These are phyloP conservation scores for Herpailurus yagouaroundi DNA, from an alignment of 2,113 vertebrate species.

Conservation along the genomic window DNA sequence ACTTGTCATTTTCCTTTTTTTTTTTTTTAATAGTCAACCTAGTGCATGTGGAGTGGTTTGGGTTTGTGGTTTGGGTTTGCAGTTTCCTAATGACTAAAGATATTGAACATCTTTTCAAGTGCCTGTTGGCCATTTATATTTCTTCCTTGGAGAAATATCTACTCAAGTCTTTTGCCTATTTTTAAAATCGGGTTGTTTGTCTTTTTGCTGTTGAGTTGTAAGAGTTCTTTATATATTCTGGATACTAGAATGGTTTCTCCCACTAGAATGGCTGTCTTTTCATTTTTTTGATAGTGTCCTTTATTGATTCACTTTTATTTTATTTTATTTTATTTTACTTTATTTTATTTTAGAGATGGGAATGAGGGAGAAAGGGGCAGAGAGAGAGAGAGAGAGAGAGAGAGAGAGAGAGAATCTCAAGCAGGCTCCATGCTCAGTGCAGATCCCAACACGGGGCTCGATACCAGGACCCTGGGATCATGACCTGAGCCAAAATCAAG, in stretches of 20 bases:
- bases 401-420: too few relatives aligned
- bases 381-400: too few relatives aligned
- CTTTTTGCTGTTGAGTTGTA: background rate
- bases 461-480: too few relatives aligned
- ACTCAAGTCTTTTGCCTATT: background rate
- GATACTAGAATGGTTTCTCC: background rate
- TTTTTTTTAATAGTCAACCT: background rate
- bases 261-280: background rate
- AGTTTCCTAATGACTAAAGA: background rate
- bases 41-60: too few relatives aligned
- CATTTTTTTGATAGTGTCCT: background rate
- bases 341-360: background rate
- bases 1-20: background rate
- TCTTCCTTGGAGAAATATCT: background rate
- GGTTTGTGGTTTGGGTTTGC: background rate
- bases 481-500: too few relatives aligned
- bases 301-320: background rate
- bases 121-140: background rate
- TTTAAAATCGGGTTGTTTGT: background rate
- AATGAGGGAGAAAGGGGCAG: too few relatives aligned
- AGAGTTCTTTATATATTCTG: background rate
- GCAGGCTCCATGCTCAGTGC: too few relatives aligned
- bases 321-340: background rate
- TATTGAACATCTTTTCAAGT: background rate
- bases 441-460: too few relatives aligned